A percentile compares a stretch with the other conserved stretches of the same genome.
phyloP scores from a whole-genome alignment of 2,797 vertebrate species.

The Botia almorhae region DNA sequence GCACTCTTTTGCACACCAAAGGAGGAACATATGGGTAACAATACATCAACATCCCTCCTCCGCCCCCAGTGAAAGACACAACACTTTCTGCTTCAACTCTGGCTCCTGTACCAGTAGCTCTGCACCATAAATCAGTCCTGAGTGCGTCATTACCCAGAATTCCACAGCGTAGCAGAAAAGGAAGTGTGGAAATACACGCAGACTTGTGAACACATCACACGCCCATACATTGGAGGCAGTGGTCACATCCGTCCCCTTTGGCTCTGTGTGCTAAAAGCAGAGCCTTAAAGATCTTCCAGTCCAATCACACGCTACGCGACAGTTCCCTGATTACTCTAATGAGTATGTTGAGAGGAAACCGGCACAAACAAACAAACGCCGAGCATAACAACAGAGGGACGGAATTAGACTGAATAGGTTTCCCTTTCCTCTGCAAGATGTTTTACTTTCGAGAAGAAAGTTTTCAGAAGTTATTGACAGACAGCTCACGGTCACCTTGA shows the following conservation, averaged over 20 bases:
- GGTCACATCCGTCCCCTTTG: slow-evolving; percentile 27
- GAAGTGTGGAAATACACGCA: slow-evolving; percentile 47
- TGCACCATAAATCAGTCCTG: slow-evolving; percentile 45
- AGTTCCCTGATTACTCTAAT: slow-evolving; percentile 33
- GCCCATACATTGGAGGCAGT: slow-evolving; percentile 23
- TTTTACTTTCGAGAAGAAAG: neutral
- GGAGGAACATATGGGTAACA: slow-evolving; percentile 57
- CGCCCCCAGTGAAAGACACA: slow-evolving; percentile 17
- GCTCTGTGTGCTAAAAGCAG: slow-evolving; percentile 36
- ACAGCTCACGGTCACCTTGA: too few relatives aligned
- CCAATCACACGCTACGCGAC: slow-evolving; percentile 33
- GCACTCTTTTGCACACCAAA: slow-evolving; percentile 38
- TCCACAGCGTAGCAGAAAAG: slow-evolving; percentile 35
- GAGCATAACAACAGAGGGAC: neutral
- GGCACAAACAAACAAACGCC: slow-evolving; percentile 31
- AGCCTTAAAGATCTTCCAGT: slow-evolving; percentile 19
- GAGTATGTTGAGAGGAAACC: slow-evolving; percentile 38
- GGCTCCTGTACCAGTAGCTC: slow-evolving; percentile 1
- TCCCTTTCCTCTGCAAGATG: neutral
- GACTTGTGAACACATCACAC: slow-evolving; percentile 44
- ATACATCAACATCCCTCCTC: slow-evolving; percentile 54
- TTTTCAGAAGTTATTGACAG: neutral
- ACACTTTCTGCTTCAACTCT: slow-evolving; percentile 43
- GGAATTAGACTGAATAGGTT: neutral
- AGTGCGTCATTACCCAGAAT: slow-evolving; percentile 16